phyloP scores from a whole-genome alignment of 92 coral and sea anemone species.

The Palythoa grandiflora region DNA sequence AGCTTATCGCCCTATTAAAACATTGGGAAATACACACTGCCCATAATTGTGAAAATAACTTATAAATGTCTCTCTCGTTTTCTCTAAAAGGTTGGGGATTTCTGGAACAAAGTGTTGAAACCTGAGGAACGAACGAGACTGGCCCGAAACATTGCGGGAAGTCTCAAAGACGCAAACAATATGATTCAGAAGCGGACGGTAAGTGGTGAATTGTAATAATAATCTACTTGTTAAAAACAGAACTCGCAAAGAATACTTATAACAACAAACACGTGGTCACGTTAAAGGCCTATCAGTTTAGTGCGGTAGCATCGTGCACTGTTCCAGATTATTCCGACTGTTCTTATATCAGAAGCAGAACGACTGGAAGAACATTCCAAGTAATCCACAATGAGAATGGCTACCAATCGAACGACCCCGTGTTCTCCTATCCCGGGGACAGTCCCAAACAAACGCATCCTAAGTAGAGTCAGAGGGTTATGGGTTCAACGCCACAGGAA shows the following conservation, averaged over 20 bases:
- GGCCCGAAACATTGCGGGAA: constrained; percentile 37
- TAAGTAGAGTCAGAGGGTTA: too few species aligned
- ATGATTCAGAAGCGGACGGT: constrained; percentile 31
- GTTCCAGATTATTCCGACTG: too few species aligned
- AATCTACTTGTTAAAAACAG: neutral
- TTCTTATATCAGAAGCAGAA: too few species aligned
- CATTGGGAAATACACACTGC: too few species aligned
- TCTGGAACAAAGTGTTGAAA: constrained; percentile 65
- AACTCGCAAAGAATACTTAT: neutral
- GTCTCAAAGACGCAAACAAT: constrained; percentile 38
- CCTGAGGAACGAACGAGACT: constrained; percentile 14
- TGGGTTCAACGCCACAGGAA: too few species aligned
- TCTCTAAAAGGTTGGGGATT: constrained; percentile 59
- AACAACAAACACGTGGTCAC: neutral
- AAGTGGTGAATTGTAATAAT: neutral
- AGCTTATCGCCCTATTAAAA: neutral
- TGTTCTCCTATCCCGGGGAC: too few species aligned
- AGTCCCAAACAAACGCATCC: too few species aligned
- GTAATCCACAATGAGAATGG: too few species aligned
- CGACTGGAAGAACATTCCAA: too few species aligned
- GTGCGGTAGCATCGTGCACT: too few species aligned
- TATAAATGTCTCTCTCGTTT: neutral
- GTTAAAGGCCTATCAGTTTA: too few species aligned
- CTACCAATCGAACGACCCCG: too few species aligned
- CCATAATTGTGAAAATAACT: neutral